Evolutionary conservation across 2,797 vertebrate species (phyloP), one percentile per base, ranked within the genome.

Genomic region (Austrolebias charrua): DNA sequence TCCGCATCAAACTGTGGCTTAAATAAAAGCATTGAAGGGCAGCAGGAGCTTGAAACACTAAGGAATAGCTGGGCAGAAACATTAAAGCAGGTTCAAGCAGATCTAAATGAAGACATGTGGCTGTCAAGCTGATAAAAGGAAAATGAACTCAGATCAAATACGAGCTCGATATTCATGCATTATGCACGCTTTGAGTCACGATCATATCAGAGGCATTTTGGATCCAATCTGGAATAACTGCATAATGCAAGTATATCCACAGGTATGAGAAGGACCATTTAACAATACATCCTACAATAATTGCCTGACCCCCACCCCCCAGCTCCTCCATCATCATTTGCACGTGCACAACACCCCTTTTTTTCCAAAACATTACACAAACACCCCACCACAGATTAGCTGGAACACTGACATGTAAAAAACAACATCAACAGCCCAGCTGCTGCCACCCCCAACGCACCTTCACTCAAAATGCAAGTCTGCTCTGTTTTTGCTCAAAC

Each of bases 151-250:
- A 38, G 6, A 12, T 42, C 0, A 55, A 42, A 28, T 16, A 43
- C 4, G 42, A 43, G 12, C 13, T 1, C 15, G 42, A 43, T 16
- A 43, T 55, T 42, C 24, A 16, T 55, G 4, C 38, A 43, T 11
- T 24, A 16, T 43, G 15, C 15, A 43, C 13, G 15, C 15, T 43
- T 15, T 24, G 8, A 10, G 38, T 24, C n/a, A 38, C 8, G 9
- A 28, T 43, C 2, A 15, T n/a, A n/a, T 45, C 43, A 10, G 0
- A 44, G 24, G 8, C 15, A 44, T 56, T 56, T 12, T n/a, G 38
- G 11, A n/a, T 55, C 20, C 28, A 56, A 56, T 18, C 40, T 56
- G 18, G 28, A 44, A 56, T 19, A 56, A 44, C 29, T 44, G 20
- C 8, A 56, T 10, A 28, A 56, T 44, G 10, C 33, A 40, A 11